Percentiles rank a stretch among this genome's conserved stretches.
phyloP scores from a whole-genome alignment of 2,797 vertebrate species.

The Rhadinocentrus ornatus region DNA sequence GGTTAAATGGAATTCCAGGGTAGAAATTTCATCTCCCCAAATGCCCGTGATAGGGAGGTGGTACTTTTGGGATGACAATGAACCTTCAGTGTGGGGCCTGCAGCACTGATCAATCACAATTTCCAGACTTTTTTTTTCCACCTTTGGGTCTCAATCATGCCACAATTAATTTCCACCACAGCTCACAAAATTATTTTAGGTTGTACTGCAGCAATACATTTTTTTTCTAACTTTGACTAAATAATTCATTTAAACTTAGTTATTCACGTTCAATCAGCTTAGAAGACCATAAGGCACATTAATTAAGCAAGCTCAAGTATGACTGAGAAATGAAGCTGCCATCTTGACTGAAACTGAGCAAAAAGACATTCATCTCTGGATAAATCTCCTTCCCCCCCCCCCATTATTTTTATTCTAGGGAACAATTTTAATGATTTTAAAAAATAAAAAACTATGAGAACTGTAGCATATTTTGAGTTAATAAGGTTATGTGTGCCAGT shows the following conservation, averaged over 20 bases:
- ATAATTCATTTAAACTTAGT: not conserved
- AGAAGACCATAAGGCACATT: not conserved
- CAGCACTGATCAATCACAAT: not conserved
- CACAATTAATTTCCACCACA: not conserved
- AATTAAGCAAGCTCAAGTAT: no score
- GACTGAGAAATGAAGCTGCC: not conserved
- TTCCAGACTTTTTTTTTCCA: not conserved
- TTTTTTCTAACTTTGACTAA: not conserved
- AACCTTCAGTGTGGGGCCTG: not conserved
- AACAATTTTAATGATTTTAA: no score
- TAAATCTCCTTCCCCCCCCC: no score
- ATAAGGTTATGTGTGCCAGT: not conserved
- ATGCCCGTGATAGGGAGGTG: not conserved
- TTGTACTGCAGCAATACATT: not conserved
- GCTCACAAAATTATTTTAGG: not conserved
- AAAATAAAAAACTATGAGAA: not conserved
- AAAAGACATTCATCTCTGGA: no score
- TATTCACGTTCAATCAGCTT: not conserved
- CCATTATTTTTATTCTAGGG: no score
- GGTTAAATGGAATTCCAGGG: not conserved
- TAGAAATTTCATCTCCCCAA: not conserved
- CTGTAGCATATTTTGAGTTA: not conserved
- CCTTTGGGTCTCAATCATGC: not conserved
- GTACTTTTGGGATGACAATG: not conserved
- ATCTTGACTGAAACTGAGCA: not conserved